Percentiles rank a stretch among this genome's conserved stretches.
phyloP scores from a whole-genome alignment of 2,888 invertebrate species.

The Leistus spinibarbis region DNA sequence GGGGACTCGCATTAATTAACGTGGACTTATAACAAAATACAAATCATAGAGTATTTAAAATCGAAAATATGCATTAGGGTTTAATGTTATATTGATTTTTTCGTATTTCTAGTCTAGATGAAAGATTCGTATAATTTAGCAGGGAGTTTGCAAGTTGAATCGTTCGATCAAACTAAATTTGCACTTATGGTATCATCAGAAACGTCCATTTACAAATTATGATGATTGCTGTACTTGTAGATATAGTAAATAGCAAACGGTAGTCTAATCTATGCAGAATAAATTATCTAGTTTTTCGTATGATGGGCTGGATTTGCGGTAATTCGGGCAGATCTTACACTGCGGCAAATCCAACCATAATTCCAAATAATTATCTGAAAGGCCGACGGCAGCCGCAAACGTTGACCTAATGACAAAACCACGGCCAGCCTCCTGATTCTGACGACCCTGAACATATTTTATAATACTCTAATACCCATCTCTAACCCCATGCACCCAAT shows the following conservation, averaged over 20 bases:
- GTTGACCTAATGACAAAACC: not conserved
- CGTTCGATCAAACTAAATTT: no score
- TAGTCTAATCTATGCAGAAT: not conserved
- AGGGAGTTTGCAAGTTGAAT: no score
- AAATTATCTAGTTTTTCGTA: not conserved
- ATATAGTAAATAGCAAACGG: not conserved
- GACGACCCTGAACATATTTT: not conserved
- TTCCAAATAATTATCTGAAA: slow-evolving; percentile 3
- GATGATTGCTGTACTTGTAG: not conserved
- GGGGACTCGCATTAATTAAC: no score
- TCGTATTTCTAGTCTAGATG: no score
- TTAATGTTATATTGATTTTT: no score
- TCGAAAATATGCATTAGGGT: no score
- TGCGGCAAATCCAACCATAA: not conserved
- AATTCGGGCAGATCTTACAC: not conserved
- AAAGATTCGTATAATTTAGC: no score
- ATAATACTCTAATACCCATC: not conserved
- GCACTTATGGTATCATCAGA: no score
- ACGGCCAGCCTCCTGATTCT: not conserved
- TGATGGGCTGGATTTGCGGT: not conserved
- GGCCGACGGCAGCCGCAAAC: slow-evolving; percentile 22
- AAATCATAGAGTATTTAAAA: no score
- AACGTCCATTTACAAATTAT: no score
- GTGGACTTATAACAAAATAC: no score
- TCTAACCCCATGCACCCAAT: not conserved